A percentile compares a stretch with the other conserved stretches of the same genome.
These are phyloP conservation scores for Notarius quadriscutis DNA, from an alignment of 2,113 vertebrate species.

Conservation along the genomic window DNA sequence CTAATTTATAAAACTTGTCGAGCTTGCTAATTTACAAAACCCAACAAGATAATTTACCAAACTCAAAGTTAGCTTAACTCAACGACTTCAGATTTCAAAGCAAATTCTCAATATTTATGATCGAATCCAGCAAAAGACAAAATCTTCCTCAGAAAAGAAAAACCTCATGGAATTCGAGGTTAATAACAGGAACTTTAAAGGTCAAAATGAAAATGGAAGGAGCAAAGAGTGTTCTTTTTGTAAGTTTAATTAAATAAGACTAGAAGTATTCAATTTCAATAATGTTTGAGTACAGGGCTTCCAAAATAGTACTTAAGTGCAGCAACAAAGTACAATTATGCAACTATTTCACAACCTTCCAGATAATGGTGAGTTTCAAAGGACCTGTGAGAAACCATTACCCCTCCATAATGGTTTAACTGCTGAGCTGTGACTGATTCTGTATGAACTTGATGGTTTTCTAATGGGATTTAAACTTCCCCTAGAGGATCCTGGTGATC, in stretches of 20 bases:
- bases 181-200: no score
- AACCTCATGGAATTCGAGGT: no score
- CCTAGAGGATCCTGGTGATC: background rate
- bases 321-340: background rate
- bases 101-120: background rate
- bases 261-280: no score
- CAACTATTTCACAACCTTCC: background rate
- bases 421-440: background rate
- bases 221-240: background rate
- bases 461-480: slow-evolving; percentile 12
- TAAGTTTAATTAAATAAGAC: background rate
- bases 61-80: no score
- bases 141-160: no score
- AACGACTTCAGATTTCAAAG: background rate
- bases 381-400: background rate
- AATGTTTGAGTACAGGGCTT: no score
- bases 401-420: background rate
- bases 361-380: background rate
- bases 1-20: background rate
- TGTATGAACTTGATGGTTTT: background rate
- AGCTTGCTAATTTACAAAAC: background rate
- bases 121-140: background rate
- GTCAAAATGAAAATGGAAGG: background rate
- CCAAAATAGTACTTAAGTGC: no score
- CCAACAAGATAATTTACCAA: no score